Percentiles rank a stretch among this genome's conserved stretches.
These are phyloP conservation scores for Clarias pachynema DNA, from an alignment of 2,797 vertebrate genomes.

Conservation along the genomic window DNA sequence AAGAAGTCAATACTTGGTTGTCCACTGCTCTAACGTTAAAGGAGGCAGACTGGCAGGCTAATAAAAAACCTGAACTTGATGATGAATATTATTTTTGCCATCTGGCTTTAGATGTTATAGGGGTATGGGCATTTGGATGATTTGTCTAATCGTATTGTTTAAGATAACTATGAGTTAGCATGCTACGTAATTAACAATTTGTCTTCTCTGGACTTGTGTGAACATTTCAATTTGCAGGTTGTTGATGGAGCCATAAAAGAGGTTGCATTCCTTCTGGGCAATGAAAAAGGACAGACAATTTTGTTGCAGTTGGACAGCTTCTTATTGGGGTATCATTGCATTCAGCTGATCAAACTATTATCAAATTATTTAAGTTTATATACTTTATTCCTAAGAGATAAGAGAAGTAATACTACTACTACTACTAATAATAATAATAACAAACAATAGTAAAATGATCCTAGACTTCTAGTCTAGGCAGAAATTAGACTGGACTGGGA, in stretches of 20 bases:
- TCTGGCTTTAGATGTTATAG: constrained; percentile 81
- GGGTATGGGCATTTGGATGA: constrained; percentile 69
- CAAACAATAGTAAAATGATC: neutral
- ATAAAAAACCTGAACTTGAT: constrained; percentile 71
- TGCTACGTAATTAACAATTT: neutral
- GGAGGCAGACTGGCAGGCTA: constrained; percentile 74
- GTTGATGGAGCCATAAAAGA: constrained; percentile 53
- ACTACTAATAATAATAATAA: too few relatives aligned
- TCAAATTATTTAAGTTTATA: too few relatives aligned
- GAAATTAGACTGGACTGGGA: neutral
- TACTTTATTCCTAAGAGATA: neutral
- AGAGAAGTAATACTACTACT: too few relatives aligned
- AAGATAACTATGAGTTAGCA: neutral
- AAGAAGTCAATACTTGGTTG: constrained; percentile 69
- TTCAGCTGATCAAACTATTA: neutral
- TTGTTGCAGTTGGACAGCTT: constrained; percentile 63
- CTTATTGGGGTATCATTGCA: constrained; percentile 64
- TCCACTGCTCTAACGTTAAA: constrained; percentile 75
- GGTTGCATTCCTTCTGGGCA: constrained; percentile 52
- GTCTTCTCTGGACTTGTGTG: neutral
- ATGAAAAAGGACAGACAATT: constrained; percentile 58
- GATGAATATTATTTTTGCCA: constrained; percentile 79
- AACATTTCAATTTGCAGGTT: constrained; percentile 56
- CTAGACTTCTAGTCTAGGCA: neutral
- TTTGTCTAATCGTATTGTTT: neutral